Base-by-base conservation (phyloP, 2,888 invertebrate species). In the Malacosoma neustria region DNA sequence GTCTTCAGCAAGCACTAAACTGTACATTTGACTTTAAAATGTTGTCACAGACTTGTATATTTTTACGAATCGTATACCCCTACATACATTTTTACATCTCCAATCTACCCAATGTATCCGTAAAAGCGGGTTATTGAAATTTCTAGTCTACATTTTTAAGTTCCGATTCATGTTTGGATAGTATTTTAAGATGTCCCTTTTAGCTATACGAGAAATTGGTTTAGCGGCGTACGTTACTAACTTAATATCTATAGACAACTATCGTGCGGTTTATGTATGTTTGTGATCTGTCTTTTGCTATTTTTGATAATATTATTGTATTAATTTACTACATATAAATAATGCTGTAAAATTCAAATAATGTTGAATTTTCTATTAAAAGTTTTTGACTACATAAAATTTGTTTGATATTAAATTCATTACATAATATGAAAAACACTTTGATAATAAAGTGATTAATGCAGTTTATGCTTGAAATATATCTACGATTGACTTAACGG, bases 21-120 rank as follows among this genome's bases (percentile, higher is more conserved):
- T 22, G 22, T 7, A 22, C 22, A 22, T 22, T 22, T 22, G 5
- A 22, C 22, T 22, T 22, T 22, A 7, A 22, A 22, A 22, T 22
- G 5, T 22, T 9, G 22, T 22, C 9, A 9, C 4, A 22, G 22
- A 9, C 22, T 22, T 22, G 22, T 22, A 22, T 22, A 22, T 9
- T 22, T n/a, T 22, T 22, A 22, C 22, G 6, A 3, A 22, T 22
- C n/a, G 22, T 9, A 22, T 5, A 9, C 22, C 22, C 22, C 22
- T n/a, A 22, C 22, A 9, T 22, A 9, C 22, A 22, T 22, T 22
- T 9, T 9, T 22, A 22, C 22, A 22, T 22, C 22, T 22, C 60
- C 59, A 49, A 50, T 70, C 22, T 9, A 2, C 9, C 22, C 22
- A 22, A 22, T 22, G 22, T 22, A 22, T 22, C 22, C 22, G 22